These are phyloP conservation scores for Odontothrips loti DNA, from an alignment of 2,888 invertebrate genomes.

Conservation along the genomic window DNA sequence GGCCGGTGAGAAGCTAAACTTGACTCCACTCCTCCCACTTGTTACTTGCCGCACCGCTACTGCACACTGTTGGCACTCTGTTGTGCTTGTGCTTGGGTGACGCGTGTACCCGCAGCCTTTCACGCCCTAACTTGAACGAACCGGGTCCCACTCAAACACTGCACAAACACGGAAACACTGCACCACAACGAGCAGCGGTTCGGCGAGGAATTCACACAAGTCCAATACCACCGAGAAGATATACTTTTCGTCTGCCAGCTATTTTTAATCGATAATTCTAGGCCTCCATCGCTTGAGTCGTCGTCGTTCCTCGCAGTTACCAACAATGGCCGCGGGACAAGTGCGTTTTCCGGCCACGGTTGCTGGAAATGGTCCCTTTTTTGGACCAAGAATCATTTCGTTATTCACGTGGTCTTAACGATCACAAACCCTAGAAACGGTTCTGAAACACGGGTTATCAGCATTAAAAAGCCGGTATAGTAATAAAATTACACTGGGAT, in stretches of 20 bases:
- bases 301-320: background rate
- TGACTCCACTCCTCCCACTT: background rate
- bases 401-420: no score
- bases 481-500: no score
- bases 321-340: background rate
- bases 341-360: background rate
- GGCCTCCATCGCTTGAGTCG: slow-evolving; percentile 16
- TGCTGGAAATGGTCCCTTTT: no score
- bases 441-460: no score
- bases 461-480: no score
- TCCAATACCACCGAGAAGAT: background rate
- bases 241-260: slow-evolving; percentile 17
- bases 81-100: background rate
- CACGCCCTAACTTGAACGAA: background rate
- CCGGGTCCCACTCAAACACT: background rate
- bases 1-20: background rate
- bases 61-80: slow-evolving; percentile 8
- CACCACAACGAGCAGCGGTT: background rate
- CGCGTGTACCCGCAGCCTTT: background rate
- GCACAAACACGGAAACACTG: background rate
- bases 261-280: slow-evolving; percentile 20
- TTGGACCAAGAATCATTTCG: no score
- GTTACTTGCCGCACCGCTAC: slow-evolving; percentile 10
- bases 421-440: no score
- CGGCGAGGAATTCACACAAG: background rate